Conservation (phyloP, 2,113 vertebrate genomes). For the Sorex araneus region DNA sequence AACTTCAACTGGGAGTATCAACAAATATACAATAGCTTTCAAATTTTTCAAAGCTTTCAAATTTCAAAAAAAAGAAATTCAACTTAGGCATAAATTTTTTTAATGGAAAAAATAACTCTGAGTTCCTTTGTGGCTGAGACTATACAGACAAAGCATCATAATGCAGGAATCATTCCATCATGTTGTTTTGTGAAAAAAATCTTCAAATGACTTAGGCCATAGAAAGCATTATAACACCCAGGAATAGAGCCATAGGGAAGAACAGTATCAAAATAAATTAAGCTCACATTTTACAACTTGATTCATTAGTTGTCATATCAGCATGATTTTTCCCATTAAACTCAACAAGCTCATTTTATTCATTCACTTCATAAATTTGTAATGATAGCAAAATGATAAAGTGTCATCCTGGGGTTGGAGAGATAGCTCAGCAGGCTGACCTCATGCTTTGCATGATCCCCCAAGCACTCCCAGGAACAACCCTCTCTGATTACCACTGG, state of each 20-base stretch:
- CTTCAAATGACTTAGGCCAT: conserved; percentile 12
- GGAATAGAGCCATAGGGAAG: conserved; percentile 1
- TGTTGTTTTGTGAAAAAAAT: conserved; percentile 33
- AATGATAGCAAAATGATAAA: conserved; percentile 48
- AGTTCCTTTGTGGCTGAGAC: conserved; percentile 15
- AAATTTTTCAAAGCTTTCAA: too few species aligned
- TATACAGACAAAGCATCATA: conserved; percentile 26
- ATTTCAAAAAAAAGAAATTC: too few species aligned
- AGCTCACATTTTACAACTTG: conserved; percentile 30
- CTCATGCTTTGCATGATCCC: too few species aligned
- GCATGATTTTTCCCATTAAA: conserved; percentile 35
- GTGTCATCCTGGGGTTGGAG: not conserved
- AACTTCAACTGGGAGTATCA: conserved; percentile 28
- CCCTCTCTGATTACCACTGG: too few species aligned
- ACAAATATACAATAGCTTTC: conserved; percentile 61
- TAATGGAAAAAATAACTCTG: conserved; percentile 57
- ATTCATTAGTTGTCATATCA: conserved; percentile 44
- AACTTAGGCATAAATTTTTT: conserved; percentile 47
- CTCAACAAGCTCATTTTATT: conserved; percentile 57
- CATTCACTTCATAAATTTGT: conserved; percentile 21
- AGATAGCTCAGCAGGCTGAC: too few species aligned
- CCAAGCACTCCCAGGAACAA: too few species aligned
- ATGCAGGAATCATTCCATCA: conserved; percentile 6
- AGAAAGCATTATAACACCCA: not conserved
- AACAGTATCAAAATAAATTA: conserved; percentile 47